Base-by-base conservation (phyloP, 2,888 invertebrate genomes). In the Syrista parreyssii region DNA sequence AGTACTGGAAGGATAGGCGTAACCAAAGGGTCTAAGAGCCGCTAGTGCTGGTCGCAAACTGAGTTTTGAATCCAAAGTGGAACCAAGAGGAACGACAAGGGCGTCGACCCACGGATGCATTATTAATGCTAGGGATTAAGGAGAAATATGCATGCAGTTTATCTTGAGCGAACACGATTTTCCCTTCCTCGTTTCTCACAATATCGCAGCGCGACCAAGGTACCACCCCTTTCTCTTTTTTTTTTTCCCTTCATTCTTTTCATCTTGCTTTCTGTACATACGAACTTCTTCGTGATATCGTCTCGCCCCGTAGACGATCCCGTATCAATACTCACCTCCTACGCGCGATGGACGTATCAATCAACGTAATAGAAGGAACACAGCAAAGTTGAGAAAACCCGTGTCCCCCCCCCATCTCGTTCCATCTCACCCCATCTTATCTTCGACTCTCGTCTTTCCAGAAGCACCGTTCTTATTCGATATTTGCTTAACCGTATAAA, bases 111-210 rank as follows among this genome's bases (percentile, higher is more conserved):
- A 55, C 76, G 76, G 68, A 74, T 77, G 73, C 76, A 74, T 73
- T 30, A 73, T 35, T 68, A 31, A 68, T 68, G 76, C 73, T 55
- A 68, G 33, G 40, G 73, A 74, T 77, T 77, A 34, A 32, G 68
- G 73, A 73, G 74, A 73, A 73, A 71, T 35, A 77, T 73, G 68
- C 73, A 77, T 77, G 73, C 55, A 32, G 73, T 72, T 76, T 73
- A 23, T 55, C 55, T 55, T 23, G 55, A 15, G 23, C 55, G 9
- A 55, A 9, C 55, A 9, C 76, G 74, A 77, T 77, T 77, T 76
- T 77, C 68, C 68, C 72, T 77, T 55, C 31, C 76, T 15, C 31
- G 31, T 71, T 30, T 30, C 71, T 55, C 55, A 9, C 55, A 9
- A 55, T 55, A 55, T 55, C 55, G 9, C 23, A 55, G 9, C 23